Evolutionary conservation across 2,797 vertebrate genomes (phyloP).

Genomic region (Helarctos malayanus): DNA sequence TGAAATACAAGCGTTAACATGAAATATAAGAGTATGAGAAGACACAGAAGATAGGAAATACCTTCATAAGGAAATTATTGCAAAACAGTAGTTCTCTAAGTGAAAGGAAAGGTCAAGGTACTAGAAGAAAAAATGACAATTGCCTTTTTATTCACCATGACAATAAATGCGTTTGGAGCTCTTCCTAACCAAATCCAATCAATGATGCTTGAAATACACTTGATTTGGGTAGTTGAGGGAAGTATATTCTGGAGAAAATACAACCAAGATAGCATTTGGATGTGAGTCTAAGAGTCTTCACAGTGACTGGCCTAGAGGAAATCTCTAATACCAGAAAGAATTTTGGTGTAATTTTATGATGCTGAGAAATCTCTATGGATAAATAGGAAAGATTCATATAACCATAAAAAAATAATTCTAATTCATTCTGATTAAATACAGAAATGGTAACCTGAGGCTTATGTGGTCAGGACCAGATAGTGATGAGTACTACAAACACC

Average conservation of each 20-base stretch:
- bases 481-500: background rate
- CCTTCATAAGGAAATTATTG: slow-evolving; percentile 34
- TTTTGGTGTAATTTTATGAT: background rate
- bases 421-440: background rate
- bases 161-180: background rate
- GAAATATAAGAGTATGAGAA: slow-evolving; percentile 16
- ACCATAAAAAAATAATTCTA: background rate
- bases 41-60: background rate
- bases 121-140: slow-evolving; percentile 14
- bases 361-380: background rate
- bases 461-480: background rate
- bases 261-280: background rate
- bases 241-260: background rate
- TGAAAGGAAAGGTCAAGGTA: slow-evolving; percentile 16
- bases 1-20: background rate
- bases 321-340: background rate
- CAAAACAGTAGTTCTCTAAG: background rate
- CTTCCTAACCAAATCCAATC: background rate
- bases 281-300: background rate
- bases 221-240: background rate
- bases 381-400: background rate
- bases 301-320: background rate
- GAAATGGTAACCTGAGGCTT: background rate
- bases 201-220: background rate
- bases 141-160: slow-evolving; percentile 44